Percentiles rank a stretch among this genome's conserved stretches.
Evolutionary conservation across 2,888 invertebrate genomes (phyloP).

Genomic region (Celastrina argiolus): DNA sequence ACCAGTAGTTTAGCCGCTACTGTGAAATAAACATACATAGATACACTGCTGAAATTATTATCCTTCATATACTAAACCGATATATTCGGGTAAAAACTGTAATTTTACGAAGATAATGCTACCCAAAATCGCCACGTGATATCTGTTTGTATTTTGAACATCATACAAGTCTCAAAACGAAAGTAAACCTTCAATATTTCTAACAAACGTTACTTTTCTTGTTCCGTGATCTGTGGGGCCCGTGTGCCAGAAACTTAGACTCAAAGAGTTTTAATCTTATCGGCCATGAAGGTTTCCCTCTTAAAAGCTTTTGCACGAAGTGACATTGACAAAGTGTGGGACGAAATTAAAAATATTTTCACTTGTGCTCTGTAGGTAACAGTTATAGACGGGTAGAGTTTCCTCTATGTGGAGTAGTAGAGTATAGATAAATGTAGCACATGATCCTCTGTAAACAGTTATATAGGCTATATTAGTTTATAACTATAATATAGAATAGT

Average conservation of each 20-base stretch:
- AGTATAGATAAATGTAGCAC: neutral
- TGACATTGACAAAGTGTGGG: slow-evolving; percentile 13
- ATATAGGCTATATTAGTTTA: no score
- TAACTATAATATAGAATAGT: no score
- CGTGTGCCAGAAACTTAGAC: slow-evolving; percentile 7
- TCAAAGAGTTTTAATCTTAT: slow-evolving; percentile 14
- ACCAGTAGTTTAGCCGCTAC: no score
- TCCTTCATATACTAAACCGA: no score
- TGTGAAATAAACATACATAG: no score
- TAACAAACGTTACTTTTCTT: neutral
- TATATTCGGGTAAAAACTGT: no score
- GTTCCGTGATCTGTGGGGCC: slow-evolving; percentile 2
- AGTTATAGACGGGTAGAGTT: neutral
- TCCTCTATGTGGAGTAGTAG: no score
- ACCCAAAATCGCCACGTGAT: no score
- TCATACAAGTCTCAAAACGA: neutral
- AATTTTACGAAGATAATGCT: no score
- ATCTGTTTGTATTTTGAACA: no score
- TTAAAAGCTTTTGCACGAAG: slow-evolving; percentile 11
- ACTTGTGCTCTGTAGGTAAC: neutral
- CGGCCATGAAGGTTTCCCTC: neutral
- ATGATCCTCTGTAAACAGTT: no score
- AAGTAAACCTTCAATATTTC: neutral
- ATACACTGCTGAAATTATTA: no score
- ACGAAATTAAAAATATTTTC: slow-evolving; percentile 11